Evolutionary conservation across 2,113 vertebrate genomes (phyloP).

Genomic region (Varanus komodoensis): DNA sequence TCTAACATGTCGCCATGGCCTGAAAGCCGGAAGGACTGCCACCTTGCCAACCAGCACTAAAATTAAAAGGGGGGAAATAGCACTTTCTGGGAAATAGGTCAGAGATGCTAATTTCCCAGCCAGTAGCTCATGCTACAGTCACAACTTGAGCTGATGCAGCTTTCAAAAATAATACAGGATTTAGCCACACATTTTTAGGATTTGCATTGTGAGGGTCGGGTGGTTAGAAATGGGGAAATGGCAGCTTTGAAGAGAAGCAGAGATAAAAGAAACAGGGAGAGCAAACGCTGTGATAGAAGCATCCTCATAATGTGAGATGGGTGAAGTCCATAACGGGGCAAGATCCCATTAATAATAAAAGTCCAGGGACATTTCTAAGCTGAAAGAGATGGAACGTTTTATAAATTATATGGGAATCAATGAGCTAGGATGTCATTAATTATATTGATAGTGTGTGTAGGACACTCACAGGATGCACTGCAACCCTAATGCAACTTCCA

Average conservation of each 20-base stretch:
- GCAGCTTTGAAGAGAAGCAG: not conserved
- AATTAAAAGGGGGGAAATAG: not conserved
- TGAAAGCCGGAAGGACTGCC: not conserved
- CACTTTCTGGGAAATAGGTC: not conserved
- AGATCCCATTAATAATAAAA: constrained; percentile 15
- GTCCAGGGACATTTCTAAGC: not conserved
- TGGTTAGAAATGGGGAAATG: not conserved
- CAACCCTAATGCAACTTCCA: not conserved
- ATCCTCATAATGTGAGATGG: not conserved
- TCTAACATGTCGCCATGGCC: not conserved
- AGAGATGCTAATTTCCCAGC: not conserved
- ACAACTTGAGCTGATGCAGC: not conserved
- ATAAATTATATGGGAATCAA: constrained; percentile 10
- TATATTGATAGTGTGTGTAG: not conserved
- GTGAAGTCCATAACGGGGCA: not conserved
- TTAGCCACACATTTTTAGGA: not conserved
- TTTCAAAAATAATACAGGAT: not conserved
- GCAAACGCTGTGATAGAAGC: not conserved
- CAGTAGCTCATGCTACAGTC: too few relatives aligned
- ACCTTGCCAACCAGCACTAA: not conserved
- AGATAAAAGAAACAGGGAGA: not conserved
- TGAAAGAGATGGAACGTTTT: constrained; percentile 16
- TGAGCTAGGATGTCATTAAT: not conserved
- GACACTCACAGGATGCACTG: not conserved
- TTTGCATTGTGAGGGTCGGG: not conserved